These are phyloP conservation scores for Mustela lutreola DNA, from an alignment of 2,113 vertebrate genomes.

Conservation along the genomic window DNA sequence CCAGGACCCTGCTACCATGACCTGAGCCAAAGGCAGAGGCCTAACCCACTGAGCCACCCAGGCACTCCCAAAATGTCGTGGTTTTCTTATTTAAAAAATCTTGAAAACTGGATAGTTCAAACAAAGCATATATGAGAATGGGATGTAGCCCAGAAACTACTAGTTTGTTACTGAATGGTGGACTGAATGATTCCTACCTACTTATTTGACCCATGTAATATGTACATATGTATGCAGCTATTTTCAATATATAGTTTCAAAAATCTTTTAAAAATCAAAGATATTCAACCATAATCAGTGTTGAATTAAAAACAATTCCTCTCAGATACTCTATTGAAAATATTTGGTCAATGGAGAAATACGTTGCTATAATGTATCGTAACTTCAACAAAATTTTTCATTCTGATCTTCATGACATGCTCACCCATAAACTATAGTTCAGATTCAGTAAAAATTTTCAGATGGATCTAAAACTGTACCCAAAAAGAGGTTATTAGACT, in stretches of 20 bases:
- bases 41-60: not conserved
- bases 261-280: not conserved
- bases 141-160: not conserved
- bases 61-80: not conserved
- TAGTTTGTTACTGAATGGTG: not conserved
- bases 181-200: not conserved
- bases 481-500: not conserved
- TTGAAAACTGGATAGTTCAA: not conserved
- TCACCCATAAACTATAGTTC: not conserved
- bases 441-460: not conserved
- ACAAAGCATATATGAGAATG: not conserved
- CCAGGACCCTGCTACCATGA: not conserved
- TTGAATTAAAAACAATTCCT: not conserved
- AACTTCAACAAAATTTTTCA: not conserved
- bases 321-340: slow-evolving; percentile 24
- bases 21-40: not conserved
- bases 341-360: not conserved
- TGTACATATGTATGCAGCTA: not conserved
- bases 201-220: not conserved
- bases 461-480: not conserved
- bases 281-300: not conserved
- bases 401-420: not conserved
- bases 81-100: not conserved
- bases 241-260: not conserved
- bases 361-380: not conserved